Conservation (phyloP, 2,888 invertebrate species). For the Eremobia ochroleuca region DNA sequence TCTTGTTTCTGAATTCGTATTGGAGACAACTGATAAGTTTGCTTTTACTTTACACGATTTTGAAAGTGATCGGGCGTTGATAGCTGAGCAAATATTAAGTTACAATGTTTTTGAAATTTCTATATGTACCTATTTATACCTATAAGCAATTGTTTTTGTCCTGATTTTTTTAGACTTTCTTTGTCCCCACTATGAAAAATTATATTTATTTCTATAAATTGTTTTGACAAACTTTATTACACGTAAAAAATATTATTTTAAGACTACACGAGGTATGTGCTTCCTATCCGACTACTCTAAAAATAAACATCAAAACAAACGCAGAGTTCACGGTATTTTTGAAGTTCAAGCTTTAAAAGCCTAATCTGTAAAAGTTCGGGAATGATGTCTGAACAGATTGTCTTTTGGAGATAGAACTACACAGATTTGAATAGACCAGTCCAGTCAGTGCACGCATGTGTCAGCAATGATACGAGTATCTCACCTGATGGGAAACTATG, state of each 20-base stretch:
- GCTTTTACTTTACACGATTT: conserved; percentile 67
- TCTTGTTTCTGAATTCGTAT: conserved; percentile 84
- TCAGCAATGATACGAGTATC: background rate
- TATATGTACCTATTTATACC: background rate
- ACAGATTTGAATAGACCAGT: background rate
- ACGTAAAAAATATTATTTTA: background rate
- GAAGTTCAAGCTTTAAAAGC: background rate
- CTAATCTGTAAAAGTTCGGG: background rate
- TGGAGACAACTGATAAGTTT: conserved; percentile 75
- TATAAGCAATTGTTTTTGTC: background rate
- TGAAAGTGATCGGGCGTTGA: background rate
- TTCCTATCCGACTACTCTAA: background rate
- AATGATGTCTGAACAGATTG: background rate
- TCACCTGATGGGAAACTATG: background rate
- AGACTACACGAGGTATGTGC: background rate
- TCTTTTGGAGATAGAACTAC: background rate
- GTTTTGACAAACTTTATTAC: background rate
- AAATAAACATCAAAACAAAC: background rate
- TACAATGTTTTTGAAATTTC: background rate
- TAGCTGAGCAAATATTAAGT: background rate
- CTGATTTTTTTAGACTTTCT: background rate
- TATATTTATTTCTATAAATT: background rate
- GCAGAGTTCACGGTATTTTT: background rate
- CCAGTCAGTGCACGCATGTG: background rate
- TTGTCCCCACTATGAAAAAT: background rate